Evolutionary conservation across 2,888 invertebrate genomes (phyloP).

Genomic region (Tortricodes alternella): DNA sequence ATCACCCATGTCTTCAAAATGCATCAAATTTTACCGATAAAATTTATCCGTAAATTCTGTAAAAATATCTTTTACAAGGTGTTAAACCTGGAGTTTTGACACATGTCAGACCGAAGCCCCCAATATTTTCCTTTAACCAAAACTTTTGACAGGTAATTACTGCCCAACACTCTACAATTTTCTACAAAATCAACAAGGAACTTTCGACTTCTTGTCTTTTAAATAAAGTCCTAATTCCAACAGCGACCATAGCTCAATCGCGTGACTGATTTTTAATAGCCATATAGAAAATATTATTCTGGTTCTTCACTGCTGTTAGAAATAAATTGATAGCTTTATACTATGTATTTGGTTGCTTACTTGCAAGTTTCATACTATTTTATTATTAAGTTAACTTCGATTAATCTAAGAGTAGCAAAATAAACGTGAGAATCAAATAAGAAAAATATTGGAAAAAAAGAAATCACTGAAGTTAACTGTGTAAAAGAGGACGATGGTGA

Average conservation of each 20-base stretch:
- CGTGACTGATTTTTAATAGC: constrained; percentile 27
- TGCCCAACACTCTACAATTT: constrained; percentile 18
- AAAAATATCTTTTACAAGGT: constrained; percentile 24
- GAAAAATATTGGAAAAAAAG: no score
- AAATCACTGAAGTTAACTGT: no score
- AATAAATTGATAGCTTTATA: no score
- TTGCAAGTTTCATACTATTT: no score
- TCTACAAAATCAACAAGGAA: neutral
- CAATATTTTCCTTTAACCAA: constrained; percentile 28
- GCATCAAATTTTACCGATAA: constrained; percentile 14
- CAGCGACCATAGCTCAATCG: neutral
- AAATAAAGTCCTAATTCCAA: neutral
- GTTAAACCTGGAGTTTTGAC: constrained; percentile 16
- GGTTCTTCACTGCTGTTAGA: no score
- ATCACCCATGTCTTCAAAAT: neutral
- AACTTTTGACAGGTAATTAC: constrained; percentile 31
- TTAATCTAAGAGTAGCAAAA: no score
- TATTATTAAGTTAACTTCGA: no score
- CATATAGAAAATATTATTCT: constrained; percentile 10
- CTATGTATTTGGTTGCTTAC: no score
- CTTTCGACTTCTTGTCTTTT: neutral
- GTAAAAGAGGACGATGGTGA: no score
- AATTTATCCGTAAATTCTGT: constrained; percentile 7
- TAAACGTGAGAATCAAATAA: no score
- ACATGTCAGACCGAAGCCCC: constrained; percentile 21